A percentile compares a stretch with the other conserved stretches of the same genome.
Evolutionary conservation across 2,888 invertebrate species (phyloP).

Genomic region (Ferrisia virgata): DNA sequence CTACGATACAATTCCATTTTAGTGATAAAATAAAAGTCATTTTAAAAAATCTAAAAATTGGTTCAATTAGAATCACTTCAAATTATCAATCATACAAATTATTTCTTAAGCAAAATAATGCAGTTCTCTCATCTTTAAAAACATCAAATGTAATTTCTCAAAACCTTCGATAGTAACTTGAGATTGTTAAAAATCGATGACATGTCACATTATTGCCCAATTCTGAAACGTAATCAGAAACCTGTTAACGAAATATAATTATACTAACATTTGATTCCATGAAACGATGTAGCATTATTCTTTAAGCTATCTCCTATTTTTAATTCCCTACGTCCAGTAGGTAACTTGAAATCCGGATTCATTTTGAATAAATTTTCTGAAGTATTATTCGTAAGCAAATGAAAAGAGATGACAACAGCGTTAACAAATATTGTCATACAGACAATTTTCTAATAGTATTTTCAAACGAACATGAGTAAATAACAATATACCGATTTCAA

Average conservation of each 20-base stretch:
- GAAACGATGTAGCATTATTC: constrained; percentile 40
- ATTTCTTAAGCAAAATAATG: neutral
- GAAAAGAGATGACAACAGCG: constrained; percentile 2
- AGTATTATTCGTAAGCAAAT: neutral
- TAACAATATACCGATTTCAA: constrained; percentile 5
- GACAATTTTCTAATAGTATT: neutral
- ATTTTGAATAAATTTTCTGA: neutral
- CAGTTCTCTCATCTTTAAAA: neutral
- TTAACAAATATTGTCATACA: constrained; percentile 11
- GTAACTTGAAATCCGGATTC: constrained; percentile 42
- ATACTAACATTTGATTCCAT: constrained; percentile 43
- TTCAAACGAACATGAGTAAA: neutral
- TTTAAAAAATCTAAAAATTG: neutral
- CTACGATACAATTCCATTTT: constrained; percentile 58
- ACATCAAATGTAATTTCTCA: neutral
- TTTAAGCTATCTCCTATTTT: constrained; percentile 39
- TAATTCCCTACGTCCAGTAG: constrained; percentile 39
- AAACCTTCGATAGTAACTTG: neutral
- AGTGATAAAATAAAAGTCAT: neutral
- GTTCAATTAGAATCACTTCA: neutral
- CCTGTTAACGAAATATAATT: neutral
- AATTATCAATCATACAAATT: neutral
- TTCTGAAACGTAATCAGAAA: constrained; percentile 32
- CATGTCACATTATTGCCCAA: constrained; percentile 41
- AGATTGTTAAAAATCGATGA: constrained; percentile 21